Evolutionary conservation across 2,797 vertebrate species (phyloP), one percentile per base, ranked within the genome.

Genomic region (Arctocebus calabarensis): DNA sequence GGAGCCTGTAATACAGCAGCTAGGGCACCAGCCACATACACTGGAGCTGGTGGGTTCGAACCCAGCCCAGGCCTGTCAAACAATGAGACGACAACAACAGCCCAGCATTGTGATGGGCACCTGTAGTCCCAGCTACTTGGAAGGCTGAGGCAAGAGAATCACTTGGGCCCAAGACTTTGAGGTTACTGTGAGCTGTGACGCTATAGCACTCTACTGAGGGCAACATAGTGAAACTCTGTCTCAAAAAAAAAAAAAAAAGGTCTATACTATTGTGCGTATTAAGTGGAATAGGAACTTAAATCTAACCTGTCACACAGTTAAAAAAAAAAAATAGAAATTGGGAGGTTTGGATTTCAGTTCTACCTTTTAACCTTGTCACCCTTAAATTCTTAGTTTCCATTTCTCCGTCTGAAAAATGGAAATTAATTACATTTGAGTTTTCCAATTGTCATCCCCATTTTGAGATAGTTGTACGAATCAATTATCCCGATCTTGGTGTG

Each of bases 311-410:
- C 52, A 22, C 52, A 74, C 32, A 84, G 5, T 55, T 91, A 43
- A 91, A 93, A 90, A 82, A 90, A 90, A 95, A 90, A 90, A 95
- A 62, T 19, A 88, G 4, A 88, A 91, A 85, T 74, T n/a, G 29
- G 40, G 45, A 81, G 40, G 59, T 59, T 74, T 91, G 48, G 14
- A 57, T 97, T 91, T 86, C 68, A 79, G 40, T 84, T 93, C 62
- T 25, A 86, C 25, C 62, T 91, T 40, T 87, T 86, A 82, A 34
- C 20, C 78, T 25, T 84, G 40, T 61, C 19, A 91, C 52, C 40
- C 70, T 71, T 71, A 83, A 70, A 85, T 70, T 64, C 48, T 64
- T 87, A 25, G 52, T 92, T 87, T 78, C 61, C 45, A 87, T 84
- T 95, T 84, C 40, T 57, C 48, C 16, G 64, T 71, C 32, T 34